Evolutionary conservation across 2,113 vertebrate species (phyloP).

Genomic region (Bos javanicus): DNA sequence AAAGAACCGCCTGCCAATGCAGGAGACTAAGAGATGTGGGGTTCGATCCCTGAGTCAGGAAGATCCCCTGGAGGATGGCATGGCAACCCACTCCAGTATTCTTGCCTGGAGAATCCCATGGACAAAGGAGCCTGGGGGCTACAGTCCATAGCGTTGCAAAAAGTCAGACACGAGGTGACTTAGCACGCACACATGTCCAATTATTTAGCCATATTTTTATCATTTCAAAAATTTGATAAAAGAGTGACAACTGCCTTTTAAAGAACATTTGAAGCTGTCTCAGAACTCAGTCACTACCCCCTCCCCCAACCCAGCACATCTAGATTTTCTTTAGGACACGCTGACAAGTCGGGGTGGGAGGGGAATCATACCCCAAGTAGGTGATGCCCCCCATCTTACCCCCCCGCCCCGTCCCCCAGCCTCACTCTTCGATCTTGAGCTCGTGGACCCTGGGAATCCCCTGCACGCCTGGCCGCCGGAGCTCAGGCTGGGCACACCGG

Average conservation of each 20-base stretch:
- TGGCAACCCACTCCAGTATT: not conserved
- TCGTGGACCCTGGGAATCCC: conserved; percentile 86
- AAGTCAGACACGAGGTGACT: not conserved
- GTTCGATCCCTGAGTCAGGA: not conserved
- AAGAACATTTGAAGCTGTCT: not conserved
- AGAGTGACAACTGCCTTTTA: not conserved
- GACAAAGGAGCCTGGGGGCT: not conserved
- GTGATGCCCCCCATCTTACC: not conserved
- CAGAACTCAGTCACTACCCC: not conserved
- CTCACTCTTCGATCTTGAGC: conserved; percentile 90
- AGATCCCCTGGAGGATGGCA: not conserved
- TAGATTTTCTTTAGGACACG: not conserved
- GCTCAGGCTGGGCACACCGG: conserved; percentile 74
- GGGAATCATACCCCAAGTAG: not conserved
- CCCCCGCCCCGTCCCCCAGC: not conserved
- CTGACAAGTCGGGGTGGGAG: not conserved
- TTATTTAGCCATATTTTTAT: not conserved
- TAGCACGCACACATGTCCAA: not conserved
- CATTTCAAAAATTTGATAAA: not conserved
- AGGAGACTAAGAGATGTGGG: not conserved
- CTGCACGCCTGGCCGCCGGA: conserved; percentile 87
- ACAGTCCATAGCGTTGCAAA: not conserved
- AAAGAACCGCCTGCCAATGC: not conserved
- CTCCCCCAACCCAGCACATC: not conserved
- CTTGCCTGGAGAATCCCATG: not conserved